Conservation (phyloP, 92 coral and sea anemone genomes). For the Paragorgia papillata region DNA sequence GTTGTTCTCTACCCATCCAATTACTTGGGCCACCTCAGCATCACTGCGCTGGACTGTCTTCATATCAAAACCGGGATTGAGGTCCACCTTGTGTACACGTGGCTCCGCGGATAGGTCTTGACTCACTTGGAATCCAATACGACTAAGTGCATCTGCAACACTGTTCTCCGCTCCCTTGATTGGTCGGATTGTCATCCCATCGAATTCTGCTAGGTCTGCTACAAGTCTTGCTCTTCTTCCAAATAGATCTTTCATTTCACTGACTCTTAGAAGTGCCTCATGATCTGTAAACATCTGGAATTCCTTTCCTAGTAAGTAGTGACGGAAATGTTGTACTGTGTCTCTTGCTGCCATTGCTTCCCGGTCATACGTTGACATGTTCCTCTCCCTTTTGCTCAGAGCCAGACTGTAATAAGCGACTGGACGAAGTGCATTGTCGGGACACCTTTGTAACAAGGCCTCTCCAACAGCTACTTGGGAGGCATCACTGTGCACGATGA, state of each 20-base stretch:
- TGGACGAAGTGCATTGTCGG: not conserved
- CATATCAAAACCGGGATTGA: too few species aligned
- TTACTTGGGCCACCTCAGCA: too few species aligned
- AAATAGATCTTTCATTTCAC: not conserved
- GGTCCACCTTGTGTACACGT: too few species aligned
- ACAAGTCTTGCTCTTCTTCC: conserved; percentile 3
- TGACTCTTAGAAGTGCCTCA: not conserved
- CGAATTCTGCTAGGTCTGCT: conserved; percentile 33
- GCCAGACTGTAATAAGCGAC: not conserved
- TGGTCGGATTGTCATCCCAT: conserved; percentile 13
- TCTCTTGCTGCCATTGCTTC: not conserved
- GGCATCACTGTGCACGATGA: conserved; percentile 40
- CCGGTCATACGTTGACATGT: not conserved
- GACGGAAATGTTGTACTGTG: not conserved
- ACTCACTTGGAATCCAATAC: not conserved
- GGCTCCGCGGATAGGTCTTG: too few species aligned
- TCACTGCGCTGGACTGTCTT: too few species aligned
- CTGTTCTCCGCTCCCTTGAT: not conserved
- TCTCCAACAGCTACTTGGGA: conserved; percentile 38
- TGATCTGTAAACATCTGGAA: not conserved
- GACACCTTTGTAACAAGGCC: conserved; percentile 31
- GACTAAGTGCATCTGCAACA: conserved; percentile 46
- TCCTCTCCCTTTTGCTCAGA: not conserved
- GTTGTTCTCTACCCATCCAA: too few species aligned
- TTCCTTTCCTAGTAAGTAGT: not conserved